Evolutionary conservation across 2,888 invertebrate genomes (phyloP).

Genomic region (Leistus spinibarbis): DNA sequence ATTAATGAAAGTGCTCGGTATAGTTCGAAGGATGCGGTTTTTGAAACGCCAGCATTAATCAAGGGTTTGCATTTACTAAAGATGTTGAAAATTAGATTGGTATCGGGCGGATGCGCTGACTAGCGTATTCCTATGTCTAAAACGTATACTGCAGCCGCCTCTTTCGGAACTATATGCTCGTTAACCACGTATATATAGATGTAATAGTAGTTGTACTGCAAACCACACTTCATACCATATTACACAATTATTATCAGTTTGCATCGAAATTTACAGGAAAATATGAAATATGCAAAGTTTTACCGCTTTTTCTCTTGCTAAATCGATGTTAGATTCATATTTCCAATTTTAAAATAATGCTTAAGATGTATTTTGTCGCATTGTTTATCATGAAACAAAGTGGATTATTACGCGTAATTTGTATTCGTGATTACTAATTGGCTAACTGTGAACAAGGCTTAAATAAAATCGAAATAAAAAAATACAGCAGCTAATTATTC

Average conservation of each 20-base stretch:
- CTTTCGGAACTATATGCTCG: neutral
- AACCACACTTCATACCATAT: neutral
- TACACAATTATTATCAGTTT: neutral
- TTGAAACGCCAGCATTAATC: constrained; percentile 34
- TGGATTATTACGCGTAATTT: too few species aligned
- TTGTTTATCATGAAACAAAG: too few species aligned
- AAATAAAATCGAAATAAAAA: too few species aligned
- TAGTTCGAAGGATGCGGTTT: constrained; percentile 18
- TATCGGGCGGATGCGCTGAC: constrained; percentile 6
- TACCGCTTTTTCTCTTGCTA: neutral
- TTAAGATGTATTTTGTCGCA: too few species aligned
- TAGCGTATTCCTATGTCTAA: too few species aligned
- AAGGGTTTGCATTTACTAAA: constrained; percentile 12
- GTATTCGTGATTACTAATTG: too few species aligned
- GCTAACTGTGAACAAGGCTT: too few species aligned
- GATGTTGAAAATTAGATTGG: constrained; percentile 14
- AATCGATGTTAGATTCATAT: neutral
- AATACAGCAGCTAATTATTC: too few species aligned
- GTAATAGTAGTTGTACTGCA: too few species aligned
- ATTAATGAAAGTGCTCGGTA: neutral
- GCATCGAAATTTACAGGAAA: neutral
- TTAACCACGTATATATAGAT: neutral
- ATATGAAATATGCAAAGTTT: neutral
- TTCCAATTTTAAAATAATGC: too few species aligned
- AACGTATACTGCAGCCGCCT: neutral